Evolutionary conservation across 2,888 invertebrate species (phyloP).

Genomic region (Synanthedon andrenaeformis): DNA sequence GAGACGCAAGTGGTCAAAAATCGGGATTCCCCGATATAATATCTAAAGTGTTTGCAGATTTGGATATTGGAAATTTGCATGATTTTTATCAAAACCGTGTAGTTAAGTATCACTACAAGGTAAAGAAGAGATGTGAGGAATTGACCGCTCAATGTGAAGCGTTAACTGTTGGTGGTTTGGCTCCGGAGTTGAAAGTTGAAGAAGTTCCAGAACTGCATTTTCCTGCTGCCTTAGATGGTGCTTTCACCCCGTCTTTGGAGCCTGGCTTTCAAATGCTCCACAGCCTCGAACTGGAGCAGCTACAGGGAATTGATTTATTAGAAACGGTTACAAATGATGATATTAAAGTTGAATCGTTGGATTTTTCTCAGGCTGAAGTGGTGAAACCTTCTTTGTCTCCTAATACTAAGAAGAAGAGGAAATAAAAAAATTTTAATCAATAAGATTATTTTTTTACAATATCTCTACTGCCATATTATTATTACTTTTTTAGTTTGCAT

Average conservation of each 20-base stretch:
- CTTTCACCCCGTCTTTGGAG: slow-evolving; percentile 70
- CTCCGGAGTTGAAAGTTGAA: slow-evolving; percentile 52
- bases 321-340: slow-evolving; percentile 51
- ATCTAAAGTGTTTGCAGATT: slow-evolving; percentile 57
- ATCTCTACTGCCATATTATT: too few relatives aligned
- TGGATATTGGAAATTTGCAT: slow-evolving; percentile 53
- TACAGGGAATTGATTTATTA: slow-evolving; percentile 52
- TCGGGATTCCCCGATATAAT: slow-evolving; percentile 58
- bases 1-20: slow-evolving; percentile 47
- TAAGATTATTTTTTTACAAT: slow-evolving; percentile 2
- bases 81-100: slow-evolving; percentile 55
- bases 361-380: slow-evolving; percentile 47
- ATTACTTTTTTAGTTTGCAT: neutral
- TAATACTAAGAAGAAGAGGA: slow-evolving; percentile 55
- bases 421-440: slow-evolving; percentile 23
- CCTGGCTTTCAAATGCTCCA: slow-evolving; percentile 76
- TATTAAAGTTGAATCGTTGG: slow-evolving; percentile 55
- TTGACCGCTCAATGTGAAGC: slow-evolving; percentile 40
- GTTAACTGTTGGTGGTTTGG: slow-evolving; percentile 40
- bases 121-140: slow-evolving; percentile 41
- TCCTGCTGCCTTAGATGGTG: slow-evolving; percentile 59
- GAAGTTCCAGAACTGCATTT: slow-evolving; percentile 68
- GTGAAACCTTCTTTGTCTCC: slow-evolving; percentile 46
- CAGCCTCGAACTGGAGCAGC: slow-evolving; percentile 72
- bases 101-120: slow-evolving; percentile 45